Conservation (phyloP, 2,113 vertebrate species). For the Pelvicachromis taeniatus region DNA sequence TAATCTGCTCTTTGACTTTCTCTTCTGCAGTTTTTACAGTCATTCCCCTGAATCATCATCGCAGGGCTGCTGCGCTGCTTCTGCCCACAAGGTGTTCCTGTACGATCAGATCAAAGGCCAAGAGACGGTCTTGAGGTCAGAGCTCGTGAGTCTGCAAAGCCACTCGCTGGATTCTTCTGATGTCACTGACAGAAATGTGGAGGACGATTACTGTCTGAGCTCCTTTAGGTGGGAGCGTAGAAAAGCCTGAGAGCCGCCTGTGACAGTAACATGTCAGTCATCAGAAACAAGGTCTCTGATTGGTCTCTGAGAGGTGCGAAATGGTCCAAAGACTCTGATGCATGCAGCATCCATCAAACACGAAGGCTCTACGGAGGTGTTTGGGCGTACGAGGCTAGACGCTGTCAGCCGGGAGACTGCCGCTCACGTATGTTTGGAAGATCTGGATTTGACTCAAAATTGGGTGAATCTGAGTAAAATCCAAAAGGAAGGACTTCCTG, state of each 20-base stretch:
- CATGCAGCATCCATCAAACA: neutral
- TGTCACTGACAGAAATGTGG: neutral
- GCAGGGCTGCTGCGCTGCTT: neutral
- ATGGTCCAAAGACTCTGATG: neutral
- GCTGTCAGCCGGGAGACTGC: neutral
- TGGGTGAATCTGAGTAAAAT: too few species aligned
- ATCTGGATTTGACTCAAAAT: neutral
- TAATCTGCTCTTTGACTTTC: neutral
- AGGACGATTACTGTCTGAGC: neutral
- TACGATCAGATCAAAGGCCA: neutral
- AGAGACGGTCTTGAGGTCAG: neutral
- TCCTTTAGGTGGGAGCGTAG: neutral
- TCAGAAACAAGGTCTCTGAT: neutral
- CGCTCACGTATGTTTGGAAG: neutral
- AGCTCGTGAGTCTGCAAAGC: accelerated
- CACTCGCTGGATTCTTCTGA: neutral
- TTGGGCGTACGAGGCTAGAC: neutral
- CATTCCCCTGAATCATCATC: neutral
- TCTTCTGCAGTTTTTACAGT: neutral
- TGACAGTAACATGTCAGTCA: neutral
- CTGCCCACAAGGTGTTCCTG: neutral
- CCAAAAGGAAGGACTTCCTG: too few species aligned
- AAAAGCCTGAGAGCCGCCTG: neutral
- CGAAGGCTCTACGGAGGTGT: neutral
- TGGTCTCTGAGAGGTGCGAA: neutral